Evolutionary conservation across 2,797 vertebrate species (phyloP), one percentile per base, ranked within the genome.

Genomic region (Syndactyla subalaris): DNA sequence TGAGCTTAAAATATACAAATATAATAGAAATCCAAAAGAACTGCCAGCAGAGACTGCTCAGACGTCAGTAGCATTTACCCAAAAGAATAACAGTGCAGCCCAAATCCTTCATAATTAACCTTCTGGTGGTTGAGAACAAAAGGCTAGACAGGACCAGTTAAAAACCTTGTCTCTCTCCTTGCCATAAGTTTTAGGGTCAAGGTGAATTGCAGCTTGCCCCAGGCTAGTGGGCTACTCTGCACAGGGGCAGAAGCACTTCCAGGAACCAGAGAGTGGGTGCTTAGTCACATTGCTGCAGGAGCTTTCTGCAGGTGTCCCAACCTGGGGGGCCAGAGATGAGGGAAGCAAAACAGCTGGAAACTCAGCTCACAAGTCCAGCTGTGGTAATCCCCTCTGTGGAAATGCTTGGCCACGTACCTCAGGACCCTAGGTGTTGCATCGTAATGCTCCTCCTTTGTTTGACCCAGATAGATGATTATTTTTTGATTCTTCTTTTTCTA

Each of bases 271-370:
- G 51, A 55, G 32, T 2, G 4, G 7, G 19, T 4, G 0, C 27
- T 66, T 1, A 4, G 34, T 9, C 4, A 3, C 1, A 4, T 30
- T 2, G 4, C 34, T 76, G 30, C 0, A 0, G 45, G 52, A 73
- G n/a, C 11, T 55, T 62, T 52, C n/a, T 70, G 59, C 63, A 63
- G 78, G 68, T 80, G 67, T 87, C 29, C 34, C 5, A 14, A 1
- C 15, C 14, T 43, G 17, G 10, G 22, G 11, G 38, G 9, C 12
- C 17, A 20, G 54, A n/a, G 30, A 12, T 0, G 2, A 26, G 46
- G 67, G 15, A 71, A 71, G 43, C 12, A 68, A 83, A 85, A 45
- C 87, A 76, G 36, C 75, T 92, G 89, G 71, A 92, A 89, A 83
- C 14, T 81, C 72, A 36, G 24, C 52, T 85, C 62, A 8, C 32